Evolutionary conservation across 1,140 invertebrate genomes (phyloP).

Genomic region (Phymorhynchus buccinoides): DNA sequence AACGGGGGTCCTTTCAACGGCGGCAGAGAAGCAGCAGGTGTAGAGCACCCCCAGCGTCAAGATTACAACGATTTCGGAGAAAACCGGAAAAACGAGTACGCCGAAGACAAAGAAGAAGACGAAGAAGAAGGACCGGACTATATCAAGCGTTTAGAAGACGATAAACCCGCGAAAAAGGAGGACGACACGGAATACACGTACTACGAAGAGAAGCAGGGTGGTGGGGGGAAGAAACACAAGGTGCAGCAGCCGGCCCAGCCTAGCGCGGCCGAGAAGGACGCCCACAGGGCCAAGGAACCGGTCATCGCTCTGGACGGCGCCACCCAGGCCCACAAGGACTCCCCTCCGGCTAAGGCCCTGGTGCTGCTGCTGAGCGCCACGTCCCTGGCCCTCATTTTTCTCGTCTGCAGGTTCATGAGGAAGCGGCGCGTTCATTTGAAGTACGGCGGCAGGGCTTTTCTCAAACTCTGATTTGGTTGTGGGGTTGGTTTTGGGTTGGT

Average conservation of each 20-base stretch:
- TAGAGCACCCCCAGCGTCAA: conserved; percentile 37
- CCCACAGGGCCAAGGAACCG: not conserved
- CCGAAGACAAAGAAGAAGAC: conserved; percentile 37
- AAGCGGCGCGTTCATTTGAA: conserved; percentile 60
- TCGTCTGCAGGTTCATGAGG: conserved; percentile 60
- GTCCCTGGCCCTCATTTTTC: conserved; percentile 55
- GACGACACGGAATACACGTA: conserved; percentile 51
- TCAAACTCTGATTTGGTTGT: conserved; percentile 34
- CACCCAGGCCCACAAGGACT: conserved; percentile 13
- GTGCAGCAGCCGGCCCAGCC: conserved; percentile 14
- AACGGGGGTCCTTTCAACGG: conserved; percentile 42
- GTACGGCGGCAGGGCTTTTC: conserved; percentile 40
- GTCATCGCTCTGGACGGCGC: not conserved
- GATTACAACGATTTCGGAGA: conserved; percentile 42
- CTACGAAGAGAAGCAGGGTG: conserved; percentile 41
- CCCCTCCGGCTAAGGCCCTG: conserved; percentile 33
- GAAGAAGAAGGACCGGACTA: conserved; percentile 37
- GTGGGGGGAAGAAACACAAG: conserved; percentile 32
- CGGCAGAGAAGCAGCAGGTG: conserved; percentile 32
- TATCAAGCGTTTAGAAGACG: conserved; percentile 43
- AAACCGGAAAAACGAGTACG: conserved; percentile 46
- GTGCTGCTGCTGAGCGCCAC: conserved; percentile 46
- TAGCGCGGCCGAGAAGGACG: not conserved
- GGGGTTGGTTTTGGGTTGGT: too few species aligned
- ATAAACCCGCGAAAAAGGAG: conserved; percentile 41